phyloP scores from a whole-genome alignment of 2,888 invertebrate genomes.

The Tiliacea aurago region DNA sequence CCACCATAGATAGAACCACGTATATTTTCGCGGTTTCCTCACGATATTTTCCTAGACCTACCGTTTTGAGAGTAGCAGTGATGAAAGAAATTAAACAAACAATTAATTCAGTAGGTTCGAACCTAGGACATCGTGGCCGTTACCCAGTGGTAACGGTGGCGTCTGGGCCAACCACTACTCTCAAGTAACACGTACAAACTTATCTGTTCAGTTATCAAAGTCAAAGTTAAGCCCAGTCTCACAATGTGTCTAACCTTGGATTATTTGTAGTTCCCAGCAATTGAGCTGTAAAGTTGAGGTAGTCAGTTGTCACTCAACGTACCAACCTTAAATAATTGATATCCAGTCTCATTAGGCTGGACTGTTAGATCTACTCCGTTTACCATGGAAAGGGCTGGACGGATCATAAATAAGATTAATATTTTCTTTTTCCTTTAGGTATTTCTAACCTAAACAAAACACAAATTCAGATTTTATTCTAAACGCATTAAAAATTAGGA shows the following conservation, averaged over 20 bases:
- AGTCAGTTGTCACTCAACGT: too few species aligned
- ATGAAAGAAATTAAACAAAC: too few species aligned
- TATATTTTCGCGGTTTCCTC: too few species aligned
- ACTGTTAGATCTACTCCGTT: background rate
- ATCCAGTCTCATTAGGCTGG: background rate
- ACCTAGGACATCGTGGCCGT: background rate
- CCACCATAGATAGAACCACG: too few species aligned
- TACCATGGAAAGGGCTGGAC: background rate
- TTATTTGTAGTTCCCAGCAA: background rate
- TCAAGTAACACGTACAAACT: background rate
- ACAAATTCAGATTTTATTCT: too few species aligned
- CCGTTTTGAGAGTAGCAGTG: background rate
- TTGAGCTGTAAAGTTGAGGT: background rate
- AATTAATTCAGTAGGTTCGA: background rate
- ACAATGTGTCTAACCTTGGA: too few species aligned
- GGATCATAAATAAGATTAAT: too few species aligned
- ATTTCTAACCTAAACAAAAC: too few species aligned
- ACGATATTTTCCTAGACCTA: background rate
- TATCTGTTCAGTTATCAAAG: background rate
- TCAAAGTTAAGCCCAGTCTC: background rate
- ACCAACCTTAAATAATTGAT: constrained; percentile 1
- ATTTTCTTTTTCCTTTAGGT: too few species aligned
- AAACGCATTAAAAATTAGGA: too few species aligned
- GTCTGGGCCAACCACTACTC: background rate
- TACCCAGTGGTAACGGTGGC: too few species aligned